Percentiles rank a stretch among this genome's conserved stretches.
Conservation (phyloP, 2,797 vertebrate genomes). For the Phaenicophaeus curvirostris region DNA sequence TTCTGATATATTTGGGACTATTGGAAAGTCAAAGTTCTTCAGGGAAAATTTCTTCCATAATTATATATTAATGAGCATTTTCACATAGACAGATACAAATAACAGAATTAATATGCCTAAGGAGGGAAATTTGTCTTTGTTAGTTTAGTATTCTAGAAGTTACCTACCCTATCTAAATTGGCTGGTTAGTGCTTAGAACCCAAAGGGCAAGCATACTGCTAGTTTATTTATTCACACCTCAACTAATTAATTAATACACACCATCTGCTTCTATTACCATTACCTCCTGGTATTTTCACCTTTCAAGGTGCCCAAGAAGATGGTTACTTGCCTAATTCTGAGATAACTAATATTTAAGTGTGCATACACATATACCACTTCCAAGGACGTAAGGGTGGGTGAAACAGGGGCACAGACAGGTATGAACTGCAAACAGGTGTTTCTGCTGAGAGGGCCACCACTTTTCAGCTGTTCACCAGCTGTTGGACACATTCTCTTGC, state of each 20-base stretch:
- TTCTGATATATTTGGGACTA: neutral
- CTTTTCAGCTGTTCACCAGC: neutral
- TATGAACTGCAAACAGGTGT: neutral
- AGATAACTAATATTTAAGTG: neutral
- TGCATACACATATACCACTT: accelerated
- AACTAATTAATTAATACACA: neutral
- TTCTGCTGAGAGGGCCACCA: neutral
- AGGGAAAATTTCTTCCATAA: neutral
- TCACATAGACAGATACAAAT: neutral
- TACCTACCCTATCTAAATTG: neutral
- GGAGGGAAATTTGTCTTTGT: neutral
- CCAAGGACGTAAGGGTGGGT: neutral
- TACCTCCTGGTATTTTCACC: neutral
- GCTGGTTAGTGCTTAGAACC: neutral
- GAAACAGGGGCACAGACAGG: neutral
- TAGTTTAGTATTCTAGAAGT: neutral
- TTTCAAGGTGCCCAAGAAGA: neutral
- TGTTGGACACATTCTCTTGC: neutral
- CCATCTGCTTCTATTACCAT: neutral
- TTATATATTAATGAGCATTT: neutral
- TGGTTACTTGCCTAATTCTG: neutral
- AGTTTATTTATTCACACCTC: neutral
- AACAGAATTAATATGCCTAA: neutral
- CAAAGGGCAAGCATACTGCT: neutral
- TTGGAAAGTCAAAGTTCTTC: neutral